A percentile compares a stretch with the other conserved stretches of the same genome.
phyloP scores from a whole-genome alignment of 2,113 vertebrate species.

The Equus quagga region DNA sequence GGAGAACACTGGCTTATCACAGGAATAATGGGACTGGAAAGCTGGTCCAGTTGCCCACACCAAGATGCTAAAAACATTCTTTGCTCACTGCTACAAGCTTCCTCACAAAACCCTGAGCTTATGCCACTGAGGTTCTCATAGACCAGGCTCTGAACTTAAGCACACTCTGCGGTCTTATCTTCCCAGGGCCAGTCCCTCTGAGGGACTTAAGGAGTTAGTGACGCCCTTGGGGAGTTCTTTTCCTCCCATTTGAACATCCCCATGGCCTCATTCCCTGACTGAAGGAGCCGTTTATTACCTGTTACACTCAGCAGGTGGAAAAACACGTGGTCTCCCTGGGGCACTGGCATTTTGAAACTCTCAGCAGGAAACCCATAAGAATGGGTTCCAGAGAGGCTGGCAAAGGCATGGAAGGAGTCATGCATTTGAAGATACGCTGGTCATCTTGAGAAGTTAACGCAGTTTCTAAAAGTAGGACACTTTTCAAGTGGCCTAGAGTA shows the following conservation, averaged over 20 bases:
- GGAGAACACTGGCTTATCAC: neutral
- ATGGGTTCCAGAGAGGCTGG: neutral
- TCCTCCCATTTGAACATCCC: neutral
- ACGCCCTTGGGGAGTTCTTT: neutral
- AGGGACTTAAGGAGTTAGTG: neutral
- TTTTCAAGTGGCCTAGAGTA: neutral
- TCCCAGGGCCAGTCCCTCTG: neutral
- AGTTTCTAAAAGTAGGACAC: neutral
- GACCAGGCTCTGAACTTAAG: neutral
- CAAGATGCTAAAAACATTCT: neutral
- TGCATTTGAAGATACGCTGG: neutral
- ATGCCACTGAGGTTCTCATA: fast-evolving
- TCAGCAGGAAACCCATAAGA: neutral
- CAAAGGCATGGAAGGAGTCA: neutral
- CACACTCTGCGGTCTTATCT: too few relatives aligned
- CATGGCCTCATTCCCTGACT: neutral
- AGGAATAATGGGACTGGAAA: neutral
- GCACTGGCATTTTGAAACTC: neutral
- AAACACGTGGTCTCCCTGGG: neutral
- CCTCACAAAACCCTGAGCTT: neutral
- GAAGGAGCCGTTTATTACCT: neutral
- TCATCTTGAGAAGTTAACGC: neutral
- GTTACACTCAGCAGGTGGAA: neutral
- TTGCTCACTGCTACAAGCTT: neutral
- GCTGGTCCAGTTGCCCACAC: neutral